Evolutionary conservation across 2,797 vertebrate species (phyloP), one percentile per base, ranked within the genome.

Genomic region (Atherinosoma microstoma): DNA sequence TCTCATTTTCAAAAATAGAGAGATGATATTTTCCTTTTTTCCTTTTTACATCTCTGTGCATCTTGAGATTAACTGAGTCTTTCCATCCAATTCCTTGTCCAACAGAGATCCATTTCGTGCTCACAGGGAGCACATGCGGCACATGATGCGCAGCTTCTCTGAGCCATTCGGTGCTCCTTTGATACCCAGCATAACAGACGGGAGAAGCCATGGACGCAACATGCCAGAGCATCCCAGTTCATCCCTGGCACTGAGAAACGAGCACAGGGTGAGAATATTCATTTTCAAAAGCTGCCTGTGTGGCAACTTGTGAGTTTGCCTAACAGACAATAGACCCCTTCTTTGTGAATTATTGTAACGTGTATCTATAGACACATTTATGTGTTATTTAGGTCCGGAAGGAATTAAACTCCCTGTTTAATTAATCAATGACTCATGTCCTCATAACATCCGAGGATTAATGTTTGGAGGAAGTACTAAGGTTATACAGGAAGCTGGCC

Each of bases 111-210:
- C 96, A 11, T 95, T 98, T 63, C 92, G 83, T 29, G 91, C 94
- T 27, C 97, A 99, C 83, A 94, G 91, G 61, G 96, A 98, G 10
- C 93, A 94, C 10, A 88, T 97, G 92, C 85, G 77, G 42, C 95
- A 95, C 60, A 90, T 97, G 95, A 95, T 96, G 96, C 94, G 94
- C 29, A 96, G 93, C 84, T 96, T 98, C 84, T 92, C 96, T 0
- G 96, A 97, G 67, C 96, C 96, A 0, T 95, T 96, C 12, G 95
- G 95, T 16, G 93, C 88, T 58, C 90, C 95, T 34, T 74, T 90
- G 0, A 83, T 95, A 82, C 92, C 91, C 83, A 90, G 95, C 62
- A 77, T 96, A 66, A 94, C 88, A 65, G 94, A 95, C 68, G 93
- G 93, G 13, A 86, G 87, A 71, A 69, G 22, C 68, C 70, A 12